These are phyloP conservation scores for Chromobotia macracanthus DNA, from an alignment of 2,797 vertebrate species.

Conservation along the genomic window DNA sequence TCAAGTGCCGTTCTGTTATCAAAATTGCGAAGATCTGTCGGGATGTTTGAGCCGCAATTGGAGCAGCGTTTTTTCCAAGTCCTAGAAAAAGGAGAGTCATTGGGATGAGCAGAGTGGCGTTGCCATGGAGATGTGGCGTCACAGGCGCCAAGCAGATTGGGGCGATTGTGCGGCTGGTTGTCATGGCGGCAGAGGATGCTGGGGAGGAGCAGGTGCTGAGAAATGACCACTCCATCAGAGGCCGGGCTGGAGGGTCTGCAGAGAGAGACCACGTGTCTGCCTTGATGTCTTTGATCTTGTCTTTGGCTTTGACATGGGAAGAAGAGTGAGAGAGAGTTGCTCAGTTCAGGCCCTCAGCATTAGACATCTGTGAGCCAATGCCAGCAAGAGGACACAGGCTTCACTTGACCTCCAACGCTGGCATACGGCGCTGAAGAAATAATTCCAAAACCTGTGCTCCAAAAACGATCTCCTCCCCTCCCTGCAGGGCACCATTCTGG, in stretches of 20 bases:
- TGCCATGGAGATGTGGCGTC: conserved; percentile 76
- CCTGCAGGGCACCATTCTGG: conserved; percentile 65
- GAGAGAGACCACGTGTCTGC: not conserved
- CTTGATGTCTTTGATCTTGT: conserved; percentile 28
- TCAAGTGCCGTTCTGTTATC: conserved; percentile 40
- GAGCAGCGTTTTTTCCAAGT: conserved; percentile 20
- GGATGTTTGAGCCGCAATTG: conserved; percentile 46
- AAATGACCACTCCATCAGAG: conserved; percentile 33
- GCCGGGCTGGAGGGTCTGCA: not conserved
- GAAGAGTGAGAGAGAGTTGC: not conserved
- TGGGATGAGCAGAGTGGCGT: conserved; percentile 67
- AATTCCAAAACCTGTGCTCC: conserved; percentile 70
- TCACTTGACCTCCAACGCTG: conserved; percentile 72
- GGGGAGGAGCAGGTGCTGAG: conserved; percentile 36
- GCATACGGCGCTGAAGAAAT: conserved; percentile 62
- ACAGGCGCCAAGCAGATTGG: conserved; percentile 73
- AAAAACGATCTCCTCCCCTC: conserved; percentile 60
- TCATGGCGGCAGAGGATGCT: conserved; percentile 53
- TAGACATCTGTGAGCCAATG: conserved; percentile 4
- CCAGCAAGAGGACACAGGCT: conserved; percentile 48
- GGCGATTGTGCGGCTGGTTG: conserved; percentile 63
- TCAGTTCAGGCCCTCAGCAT: not conserved
- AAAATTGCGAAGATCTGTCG: conserved; percentile 46
- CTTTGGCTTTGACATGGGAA: not conserved
- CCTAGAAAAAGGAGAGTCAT: conserved; percentile 43